Evolutionary conservation across 1,140 invertebrate genomes (phyloP).

Genomic region (Choristoneura fumiferana): DNA sequence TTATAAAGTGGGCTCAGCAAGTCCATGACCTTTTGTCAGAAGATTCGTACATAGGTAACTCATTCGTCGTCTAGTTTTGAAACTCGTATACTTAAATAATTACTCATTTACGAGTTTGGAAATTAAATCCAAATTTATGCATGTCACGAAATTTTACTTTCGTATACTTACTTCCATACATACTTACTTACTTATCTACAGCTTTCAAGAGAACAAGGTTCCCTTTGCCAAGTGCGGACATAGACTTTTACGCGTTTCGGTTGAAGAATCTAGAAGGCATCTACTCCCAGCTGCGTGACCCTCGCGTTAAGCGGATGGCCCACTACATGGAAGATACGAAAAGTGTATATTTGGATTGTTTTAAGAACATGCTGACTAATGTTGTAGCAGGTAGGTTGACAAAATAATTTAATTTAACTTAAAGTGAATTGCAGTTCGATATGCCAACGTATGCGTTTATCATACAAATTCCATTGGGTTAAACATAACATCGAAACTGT

Average conservation of each 20-base stretch:
- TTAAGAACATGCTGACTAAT: slow-evolving; percentile 83
- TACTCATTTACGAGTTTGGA: no score
- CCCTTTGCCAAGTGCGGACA: slow-evolving; percentile 85
- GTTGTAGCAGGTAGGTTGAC: slow-evolving; percentile 79
- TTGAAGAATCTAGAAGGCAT: slow-evolving; percentile 89
- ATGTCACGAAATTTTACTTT: not conserved
- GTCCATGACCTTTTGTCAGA: slow-evolving; percentile 88
- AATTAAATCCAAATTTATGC: no score
- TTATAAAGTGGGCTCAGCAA: slow-evolving; percentile 90
- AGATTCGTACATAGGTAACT: slow-evolving; percentile 80
- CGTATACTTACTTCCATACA: slow-evolving; percentile 1
- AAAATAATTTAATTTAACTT: not conserved
- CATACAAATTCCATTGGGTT: no score
- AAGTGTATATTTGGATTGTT: slow-evolving; percentile 86
- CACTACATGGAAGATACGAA: slow-evolving; percentile 85
- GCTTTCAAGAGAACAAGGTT: slow-evolving; percentile 80
- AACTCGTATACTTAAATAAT: no score
- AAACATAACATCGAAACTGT: no score
- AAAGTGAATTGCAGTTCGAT: no score
- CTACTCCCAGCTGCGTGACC: slow-evolving; percentile 88
- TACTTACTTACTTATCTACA: slow-evolving; percentile 25
- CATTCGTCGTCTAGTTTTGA: no score
- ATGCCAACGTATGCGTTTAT: no score
- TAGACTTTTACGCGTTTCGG: slow-evolving; percentile 84
- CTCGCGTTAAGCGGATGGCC: slow-evolving; percentile 89